Evolutionary conservation across 1,140 invertebrate species (phyloP).

Genomic region (Drosophila orosa): DNA sequence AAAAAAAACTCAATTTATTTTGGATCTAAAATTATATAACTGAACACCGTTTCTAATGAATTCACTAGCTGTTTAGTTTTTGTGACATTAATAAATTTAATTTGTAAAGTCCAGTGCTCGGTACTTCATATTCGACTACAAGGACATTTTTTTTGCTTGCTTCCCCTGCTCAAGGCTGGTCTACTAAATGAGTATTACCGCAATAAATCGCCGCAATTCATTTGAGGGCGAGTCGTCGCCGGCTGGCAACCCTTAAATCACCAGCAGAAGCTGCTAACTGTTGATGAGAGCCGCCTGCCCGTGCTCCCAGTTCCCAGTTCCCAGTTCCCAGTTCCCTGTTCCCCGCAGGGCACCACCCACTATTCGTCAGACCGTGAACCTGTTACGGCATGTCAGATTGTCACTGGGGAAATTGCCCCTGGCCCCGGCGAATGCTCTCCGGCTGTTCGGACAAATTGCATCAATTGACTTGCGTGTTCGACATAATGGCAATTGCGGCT

Average conservation of each 20-base stretch:
- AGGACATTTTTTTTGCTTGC: neutral
- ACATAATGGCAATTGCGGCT: constrained; percentile 75
- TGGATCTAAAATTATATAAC: neutral
- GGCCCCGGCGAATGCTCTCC: constrained; percentile 36
- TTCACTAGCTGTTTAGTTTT: neutral
- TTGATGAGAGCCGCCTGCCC: constrained; percentile 61
- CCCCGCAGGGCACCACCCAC: constrained; percentile 44
- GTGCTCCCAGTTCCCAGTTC: constrained; percentile 1
- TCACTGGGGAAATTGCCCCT: constrained; percentile 77
- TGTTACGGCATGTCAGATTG: constrained; percentile 80
- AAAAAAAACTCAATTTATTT: no score
- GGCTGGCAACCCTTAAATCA: constrained; percentile 77
- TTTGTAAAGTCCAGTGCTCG: neutral
- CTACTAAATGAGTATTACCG: constrained; percentile 82
- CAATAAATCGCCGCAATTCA: constrained; percentile 83
- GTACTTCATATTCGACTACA: neutral
- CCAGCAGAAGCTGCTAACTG: constrained; percentile 71
- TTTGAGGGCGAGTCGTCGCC: constrained; percentile 61
- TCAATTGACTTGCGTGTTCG: constrained; percentile 83
- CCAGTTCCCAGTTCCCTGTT: constrained; percentile 20
- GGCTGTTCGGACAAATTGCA: constrained; percentile 76
- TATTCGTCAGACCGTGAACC: constrained; percentile 74
- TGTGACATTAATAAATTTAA: neutral
- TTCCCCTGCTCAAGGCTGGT: constrained; percentile 26
- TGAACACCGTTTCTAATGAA: neutral